Evolutionary conservation across 2,797 vertebrate species (phyloP).

Genomic region (Neopelma chrysocephalum): DNA sequence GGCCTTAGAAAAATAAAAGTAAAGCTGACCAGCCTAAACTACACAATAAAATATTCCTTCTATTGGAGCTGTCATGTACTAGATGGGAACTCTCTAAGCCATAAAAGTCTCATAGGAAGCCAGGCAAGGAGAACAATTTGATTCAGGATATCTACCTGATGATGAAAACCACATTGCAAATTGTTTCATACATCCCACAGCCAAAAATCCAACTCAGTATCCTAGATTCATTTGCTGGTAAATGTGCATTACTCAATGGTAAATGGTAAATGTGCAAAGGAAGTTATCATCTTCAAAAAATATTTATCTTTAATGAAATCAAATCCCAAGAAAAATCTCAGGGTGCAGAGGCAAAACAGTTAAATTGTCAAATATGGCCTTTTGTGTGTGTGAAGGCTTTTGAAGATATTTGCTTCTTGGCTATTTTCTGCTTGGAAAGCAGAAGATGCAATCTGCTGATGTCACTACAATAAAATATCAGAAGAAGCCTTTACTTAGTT

Average conservation of each 20-base stretch:
- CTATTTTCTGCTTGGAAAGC: background rate
- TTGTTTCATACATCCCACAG: conserved; percentile 11
- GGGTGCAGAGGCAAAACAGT: background rate
- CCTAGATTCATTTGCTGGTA: background rate
- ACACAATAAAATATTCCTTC: conserved; percentile 2
- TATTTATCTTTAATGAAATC: conserved; percentile 19
- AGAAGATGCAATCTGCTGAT: background rate
- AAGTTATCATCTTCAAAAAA: conserved; percentile 1
- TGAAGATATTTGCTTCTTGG: background rate
- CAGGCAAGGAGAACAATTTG: background rate
- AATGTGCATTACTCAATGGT: background rate
- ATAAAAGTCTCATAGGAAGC: conserved; percentile 6
- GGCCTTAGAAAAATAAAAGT: conserved; percentile 15
- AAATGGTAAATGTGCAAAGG: no score
- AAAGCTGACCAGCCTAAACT: conserved; percentile 7
- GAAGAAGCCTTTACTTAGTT: background rate
- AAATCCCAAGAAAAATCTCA: background rate
- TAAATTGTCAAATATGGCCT: background rate
- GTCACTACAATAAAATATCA: background rate
- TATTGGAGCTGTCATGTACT: background rate
- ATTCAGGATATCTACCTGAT: conserved; percentile 34
- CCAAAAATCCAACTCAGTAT: background rate
- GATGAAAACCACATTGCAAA: conserved; percentile 39
- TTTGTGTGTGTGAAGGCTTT: background rate
- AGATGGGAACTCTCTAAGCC: background rate